Percentiles rank a stretch among this genome's conserved stretches.
Conservation (phyloP, 2,888 invertebrate species). For the Ophioninae sp. region DNA sequence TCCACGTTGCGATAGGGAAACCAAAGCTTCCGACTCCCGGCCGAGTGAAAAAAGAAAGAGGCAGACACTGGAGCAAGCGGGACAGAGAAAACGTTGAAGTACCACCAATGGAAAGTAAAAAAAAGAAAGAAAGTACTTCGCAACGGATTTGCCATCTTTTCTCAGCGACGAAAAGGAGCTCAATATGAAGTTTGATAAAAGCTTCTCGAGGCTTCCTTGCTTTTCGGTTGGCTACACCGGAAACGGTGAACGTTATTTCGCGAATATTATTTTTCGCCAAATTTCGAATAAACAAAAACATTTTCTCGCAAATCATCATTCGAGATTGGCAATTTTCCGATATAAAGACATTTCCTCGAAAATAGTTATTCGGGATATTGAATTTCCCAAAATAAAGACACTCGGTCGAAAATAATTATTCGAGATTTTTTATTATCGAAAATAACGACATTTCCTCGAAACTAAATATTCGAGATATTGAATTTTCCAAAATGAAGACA, state of each 20-base stretch:
- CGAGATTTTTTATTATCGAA: too few species aligned
- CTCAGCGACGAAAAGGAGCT: not conserved
- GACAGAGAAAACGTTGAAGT: not conserved
- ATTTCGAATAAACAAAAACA: not conserved
- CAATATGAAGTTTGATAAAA: not conserved
- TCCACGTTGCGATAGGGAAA: constrained; percentile 22
- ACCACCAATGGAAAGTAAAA: not conserved
- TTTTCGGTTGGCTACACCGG: not conserved
- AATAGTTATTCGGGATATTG: too few species aligned
- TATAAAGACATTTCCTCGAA: too few species aligned
- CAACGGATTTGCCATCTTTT: not conserved
- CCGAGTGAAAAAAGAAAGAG: constrained; percentile 23
- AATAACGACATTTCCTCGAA: too few species aligned
- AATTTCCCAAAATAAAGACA: too few species aligned
- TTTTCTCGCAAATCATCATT: too few species aligned
- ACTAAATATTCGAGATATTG: too few species aligned
- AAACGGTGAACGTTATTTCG: not conserved
- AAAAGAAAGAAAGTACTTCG: not conserved
- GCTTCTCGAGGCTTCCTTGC: not conserved
- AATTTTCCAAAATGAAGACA: too few species aligned
- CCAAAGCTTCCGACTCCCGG: constrained; percentile 1
- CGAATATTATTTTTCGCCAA: not conserved
- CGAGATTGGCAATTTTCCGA: too few species aligned
- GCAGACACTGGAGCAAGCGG: constrained; percentile 16
- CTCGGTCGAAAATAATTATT: too few species aligned